Base-by-base conservation (phyloP, 1,140 invertebrate species). In the Leptopilina boulardi region DNA sequence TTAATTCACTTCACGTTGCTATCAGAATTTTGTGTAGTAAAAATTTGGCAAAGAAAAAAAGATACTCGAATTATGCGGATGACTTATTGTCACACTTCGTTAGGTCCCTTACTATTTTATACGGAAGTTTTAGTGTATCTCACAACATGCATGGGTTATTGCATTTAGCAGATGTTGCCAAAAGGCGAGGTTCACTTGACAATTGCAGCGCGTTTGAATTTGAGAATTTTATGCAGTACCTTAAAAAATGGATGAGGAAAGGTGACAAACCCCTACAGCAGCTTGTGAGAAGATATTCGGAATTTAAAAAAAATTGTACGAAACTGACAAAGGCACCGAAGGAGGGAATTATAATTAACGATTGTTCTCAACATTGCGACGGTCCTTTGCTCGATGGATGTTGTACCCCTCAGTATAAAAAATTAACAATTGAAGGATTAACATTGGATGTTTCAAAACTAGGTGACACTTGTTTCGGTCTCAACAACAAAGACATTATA, bases 151-250 rank as follows among this genome's bases (percentile, higher is more conserved):
- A 87, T 76, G 80, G 81, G 38, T 71, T 86, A 83, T 73, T 81
- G 56, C 91, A 92, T 85, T 73, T 92, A 30, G 71, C 83, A 51
- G 81, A 86, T 77, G 91, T 92, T 86, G 88, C 86, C 13, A 76
- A 77, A 81, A 78, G 77, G 10, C 89, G 87, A 86, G 91, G 90
- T 4, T 26, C 81, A 34, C 76, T 78, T 23, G 76, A 77, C 18
- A 26, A 47, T 6, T 74, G 41, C 19, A 74, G 59, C 4, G 83
- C 89, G 15, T 92, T 92, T 82, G 76, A 81, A 26, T 92, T 91
- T 87, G 91, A 92, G 86, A 91, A 89, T 81, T 87, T 84, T 76
- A 78, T 92, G 56, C 72, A 84, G 51, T 73, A 83, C 71, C 77
- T 92, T n/a, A 92, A 92, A 85, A 82, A 77, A 38, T 70, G 81